Conservation (phyloP, 2,888 invertebrate species). For the Scaptomyza cyrtandrae region DNA sequence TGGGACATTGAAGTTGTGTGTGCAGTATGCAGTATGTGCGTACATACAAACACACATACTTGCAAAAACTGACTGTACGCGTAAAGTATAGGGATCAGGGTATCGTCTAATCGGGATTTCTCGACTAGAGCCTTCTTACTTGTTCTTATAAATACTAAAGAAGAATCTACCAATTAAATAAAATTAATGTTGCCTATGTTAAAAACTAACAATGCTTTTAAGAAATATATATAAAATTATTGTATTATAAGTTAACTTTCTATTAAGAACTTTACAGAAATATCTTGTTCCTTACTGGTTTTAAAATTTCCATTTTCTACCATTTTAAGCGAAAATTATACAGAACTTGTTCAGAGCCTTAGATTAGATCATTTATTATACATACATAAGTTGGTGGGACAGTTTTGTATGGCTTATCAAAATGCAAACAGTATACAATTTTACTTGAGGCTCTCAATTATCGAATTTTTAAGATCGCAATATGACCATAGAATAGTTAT, state of each 20-base stretch:
- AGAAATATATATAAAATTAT: no score
- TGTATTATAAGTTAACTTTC: background rate
- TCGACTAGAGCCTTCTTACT: no score
- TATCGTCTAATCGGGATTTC: no score
- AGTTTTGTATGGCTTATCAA: slow-evolving; percentile 10
- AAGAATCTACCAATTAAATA: background rate
- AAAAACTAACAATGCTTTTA: no score
- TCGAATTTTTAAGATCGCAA: slow-evolving; percentile 42
- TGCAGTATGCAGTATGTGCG: no score
- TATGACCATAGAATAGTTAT: slow-evolving; percentile 26
- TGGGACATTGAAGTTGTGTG: no score
- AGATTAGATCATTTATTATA: slow-evolving; percentile 32
- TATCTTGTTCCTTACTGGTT: slow-evolving; percentile 1
- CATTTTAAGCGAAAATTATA: slow-evolving; percentile 21
- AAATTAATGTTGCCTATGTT: background rate
- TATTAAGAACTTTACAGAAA: background rate
- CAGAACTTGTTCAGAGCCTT: slow-evolving; percentile 8
- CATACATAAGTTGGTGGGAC: slow-evolving; percentile 4
- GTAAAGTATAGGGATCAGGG: no score
- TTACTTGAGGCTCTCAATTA: slow-evolving; percentile 41
- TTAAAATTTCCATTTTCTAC: slow-evolving; percentile 14
- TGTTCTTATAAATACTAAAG: background rate
- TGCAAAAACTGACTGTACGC: no score
- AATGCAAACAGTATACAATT: slow-evolving; percentile 24
- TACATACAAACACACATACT: no score